Evolutionary conservation across 2,888 invertebrate species (phyloP).

Genomic region (Pimpla rufipes): DNA sequence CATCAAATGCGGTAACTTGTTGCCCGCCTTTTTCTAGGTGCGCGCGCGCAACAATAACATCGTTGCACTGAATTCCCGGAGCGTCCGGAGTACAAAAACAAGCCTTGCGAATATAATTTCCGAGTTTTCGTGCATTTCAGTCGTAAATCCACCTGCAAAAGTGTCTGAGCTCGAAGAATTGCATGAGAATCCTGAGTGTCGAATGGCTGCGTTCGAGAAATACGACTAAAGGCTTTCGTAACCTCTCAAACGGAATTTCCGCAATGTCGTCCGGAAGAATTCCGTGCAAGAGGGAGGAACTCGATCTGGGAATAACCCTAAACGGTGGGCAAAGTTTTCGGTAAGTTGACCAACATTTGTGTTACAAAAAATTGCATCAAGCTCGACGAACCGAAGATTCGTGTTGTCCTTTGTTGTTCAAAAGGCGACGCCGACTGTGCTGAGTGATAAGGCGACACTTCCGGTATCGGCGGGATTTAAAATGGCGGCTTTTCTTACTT

Average conservation of each 20-base stretch:
- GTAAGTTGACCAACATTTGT: slow-evolving; percentile 84
- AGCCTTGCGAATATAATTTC: slow-evolving; percentile 12
- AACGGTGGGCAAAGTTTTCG: slow-evolving; percentile 95
- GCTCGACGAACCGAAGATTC: background rate
- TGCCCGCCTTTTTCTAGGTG: background rate
- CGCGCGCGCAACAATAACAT: slow-evolving; percentile 43
- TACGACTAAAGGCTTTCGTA: slow-evolving; percentile 28
- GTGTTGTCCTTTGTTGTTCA: background rate
- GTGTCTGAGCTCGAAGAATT: background rate
- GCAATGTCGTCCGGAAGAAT: slow-evolving; percentile 84
- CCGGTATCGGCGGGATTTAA: background rate
- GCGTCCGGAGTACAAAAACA: slow-evolving; percentile 15
- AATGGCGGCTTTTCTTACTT: slow-evolving; percentile 26
- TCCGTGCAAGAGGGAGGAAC: slow-evolving; percentile 86
- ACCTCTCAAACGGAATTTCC: slow-evolving; percentile 38
- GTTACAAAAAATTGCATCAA: background rate
- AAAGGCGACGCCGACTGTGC: background rate
- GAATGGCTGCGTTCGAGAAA: background rate
- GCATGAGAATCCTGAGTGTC: background rate
- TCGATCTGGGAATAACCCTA: slow-evolving; percentile 89
- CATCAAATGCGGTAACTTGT: background rate
- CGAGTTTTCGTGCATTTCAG: background rate
- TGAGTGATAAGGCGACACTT: background rate
- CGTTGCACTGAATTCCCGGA: background rate
- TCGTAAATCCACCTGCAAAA: background rate